Evolutionary conservation across 37 sponge, comb jelly and placozoan genomes (phyloP), one percentile per base, ranked within the genome.

Genomic region (Spongilla lacustris): DNA sequence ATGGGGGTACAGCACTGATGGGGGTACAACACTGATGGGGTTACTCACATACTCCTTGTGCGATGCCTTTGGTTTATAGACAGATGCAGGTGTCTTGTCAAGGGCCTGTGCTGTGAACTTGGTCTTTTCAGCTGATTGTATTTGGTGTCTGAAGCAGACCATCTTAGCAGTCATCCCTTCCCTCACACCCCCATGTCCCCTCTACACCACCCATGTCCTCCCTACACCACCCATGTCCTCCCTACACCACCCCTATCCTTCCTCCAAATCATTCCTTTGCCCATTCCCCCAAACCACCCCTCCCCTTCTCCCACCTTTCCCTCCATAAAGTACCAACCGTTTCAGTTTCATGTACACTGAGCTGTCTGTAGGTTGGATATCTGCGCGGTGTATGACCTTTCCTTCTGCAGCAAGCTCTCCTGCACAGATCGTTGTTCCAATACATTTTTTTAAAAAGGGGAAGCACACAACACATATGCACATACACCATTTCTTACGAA

Each of bases 361-460:
- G 41, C 78, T 87, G 28, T 81, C 80, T 8, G 86, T 46, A 14
- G 96, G 94, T 50, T 94, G 93, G 33, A 94, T 83, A 19, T 97
- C 98, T 74, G 94, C 96, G 50, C 83, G 88, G 33, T 95, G 96
- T 19, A 67, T 78, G 23, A 97, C 92, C 82, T 86, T 97, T 26
- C 98, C 98, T 73, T 93, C 98, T 5, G 86, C 88, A 9, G 31
- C 27, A 0, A 96, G 29, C 25, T 82, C 41, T 24, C 85, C 91
- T 89, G 48, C 28, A 33, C 38, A 71, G 49, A 33, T n/a, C n/a
- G n/a, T n/a, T n/a, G n/a, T n/a, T n/a, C n/a, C n/a, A n/a, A n/a
- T n/a, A n/a, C n/a, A n/a, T n/a, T n/a, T n/a, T 10, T 49, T 8
- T 67, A 32, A 66, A 81, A 67, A 66, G 13, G 2, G 28, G 32